Evolutionary conservation across 2,888 invertebrate species (phyloP), one percentile per base, ranked within the genome.

Genomic region (Spisula subtruncata): DNA sequence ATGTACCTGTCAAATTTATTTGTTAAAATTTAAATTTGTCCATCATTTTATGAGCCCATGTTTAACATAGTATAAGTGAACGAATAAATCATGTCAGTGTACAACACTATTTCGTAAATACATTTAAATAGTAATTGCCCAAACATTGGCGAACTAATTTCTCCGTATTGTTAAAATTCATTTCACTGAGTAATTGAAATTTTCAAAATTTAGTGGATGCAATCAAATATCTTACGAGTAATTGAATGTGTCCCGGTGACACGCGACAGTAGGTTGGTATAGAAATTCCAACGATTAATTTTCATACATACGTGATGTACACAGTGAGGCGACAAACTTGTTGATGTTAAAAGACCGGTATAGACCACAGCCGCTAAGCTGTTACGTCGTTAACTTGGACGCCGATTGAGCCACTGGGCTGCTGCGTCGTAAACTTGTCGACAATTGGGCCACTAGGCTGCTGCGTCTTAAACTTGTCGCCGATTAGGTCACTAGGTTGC

Each of bases 171-270:
- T 83, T 75, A 41, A 48, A 56, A 80, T 41, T 83, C 87, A 83
- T 83, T 88, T 84, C 83, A 60, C 87, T 84, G 87, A 54, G 80
- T 83, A 88, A 88, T 88, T 88, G 35, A 87, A 88, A 80, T 83
- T 83, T 83, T 83, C 41, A 88, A 41, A 88, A 83, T 56, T 83
- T 60, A 79, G 83, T 84, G 56, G 80, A 29, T 84, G 80, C 83
- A 88, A 88, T 88, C 80, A 60, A 83, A 83, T 83, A 60, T 46
- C 60, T 32, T 79, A 80, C 54, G 87, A 79, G 56, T 80, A 88
- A 88, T 84, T 88, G 80, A 80, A 60, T 80, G 32, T 75, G 75
- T 75, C 29, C 75, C 25, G 16, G 4, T 75, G 75, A 29, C 35
- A 75, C 75, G 32, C 35, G 75, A 75, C 75, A 16, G 75, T 35